Conservation (phyloP, 2,888 invertebrate species). For the Empis livida region DNA sequence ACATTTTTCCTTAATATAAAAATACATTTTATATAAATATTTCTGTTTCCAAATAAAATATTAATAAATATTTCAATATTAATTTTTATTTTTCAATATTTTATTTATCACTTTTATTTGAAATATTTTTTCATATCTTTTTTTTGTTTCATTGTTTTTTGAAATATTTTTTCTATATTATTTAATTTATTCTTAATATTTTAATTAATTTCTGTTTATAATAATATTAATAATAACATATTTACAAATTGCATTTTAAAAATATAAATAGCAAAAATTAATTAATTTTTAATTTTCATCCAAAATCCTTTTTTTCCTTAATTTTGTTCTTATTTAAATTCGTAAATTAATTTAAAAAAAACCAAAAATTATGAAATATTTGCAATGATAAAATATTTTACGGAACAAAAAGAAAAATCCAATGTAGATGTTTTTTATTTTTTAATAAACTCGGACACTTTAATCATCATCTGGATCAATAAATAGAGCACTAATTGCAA, state of each 20-base stretch:
- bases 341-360: not conserved
- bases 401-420: not conserved
- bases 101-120: not conserved
- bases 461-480: conserved; percentile 54
- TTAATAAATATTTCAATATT: not conserved
- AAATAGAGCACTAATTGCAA: conserved; percentile 84
- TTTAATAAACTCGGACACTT: not conserved
- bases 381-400: not conserved
- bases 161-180: not conserved
- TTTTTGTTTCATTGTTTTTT: not conserved
- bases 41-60: not conserved
- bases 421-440: too few species aligned
- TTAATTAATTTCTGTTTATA: not conserved
- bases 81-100: not conserved
- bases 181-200: not conserved
- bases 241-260: too few species aligned
- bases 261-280: too few species aligned
- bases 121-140: not conserved
- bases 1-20: too few species aligned
- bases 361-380: not conserved
- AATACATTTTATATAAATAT: too few species aligned
- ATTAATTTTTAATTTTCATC: too few species aligned
- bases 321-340: not conserved
- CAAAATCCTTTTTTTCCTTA: too few species aligned
- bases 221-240: not conserved